A percentile compares a stretch with the other conserved stretches of the same genome.
Evolutionary conservation across 2,888 invertebrate genomes (phyloP).

Genomic region (Watsonalla binaria): DNA sequence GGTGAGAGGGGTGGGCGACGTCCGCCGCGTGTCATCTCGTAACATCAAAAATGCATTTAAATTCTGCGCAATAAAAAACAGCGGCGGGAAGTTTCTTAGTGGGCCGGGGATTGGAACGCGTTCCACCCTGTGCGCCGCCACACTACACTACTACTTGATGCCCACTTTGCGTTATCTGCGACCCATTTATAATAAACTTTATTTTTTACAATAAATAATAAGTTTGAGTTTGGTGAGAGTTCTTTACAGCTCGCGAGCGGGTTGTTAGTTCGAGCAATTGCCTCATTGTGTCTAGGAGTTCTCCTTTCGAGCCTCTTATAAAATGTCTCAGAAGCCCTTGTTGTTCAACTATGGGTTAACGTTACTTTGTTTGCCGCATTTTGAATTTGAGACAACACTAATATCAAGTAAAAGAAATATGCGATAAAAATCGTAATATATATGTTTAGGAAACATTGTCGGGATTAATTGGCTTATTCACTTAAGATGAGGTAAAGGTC

Average conservation of each 20-base stretch:
- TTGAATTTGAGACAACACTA: no score
- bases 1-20: conserved; percentile 55
- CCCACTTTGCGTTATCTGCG: conserved; percentile 36
- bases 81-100: conserved; percentile 72
- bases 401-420: no score
- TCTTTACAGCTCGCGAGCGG: conserved; percentile 22
- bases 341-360: conserved; percentile 28
- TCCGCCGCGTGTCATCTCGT: conserved; percentile 79
- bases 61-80: conserved; percentile 79
- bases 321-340: conserved; percentile 29
- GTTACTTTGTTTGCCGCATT: conserved; percentile 7
- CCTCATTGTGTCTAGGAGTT: conserved; percentile 45
- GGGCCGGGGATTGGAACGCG: conserved; percentile 65
- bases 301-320: conserved; percentile 25
- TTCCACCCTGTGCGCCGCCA: conserved; percentile 46
- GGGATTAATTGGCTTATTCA: neutral
- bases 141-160: conserved; percentile 54
- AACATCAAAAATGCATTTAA: conserved; percentile 81
- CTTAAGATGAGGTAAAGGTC: conserved; percentile 4
- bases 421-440: neutral
- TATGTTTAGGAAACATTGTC: neutral
- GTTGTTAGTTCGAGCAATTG: conserved; percentile 50
- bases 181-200: conserved; percentile 44
- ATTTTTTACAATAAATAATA: conserved; percentile 27
- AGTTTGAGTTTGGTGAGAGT: conserved; percentile 14